These are phyloP conservation scores for Pammene fasciana DNA, from an alignment of 2,888 invertebrate genomes.

Conservation along the genomic window DNA sequence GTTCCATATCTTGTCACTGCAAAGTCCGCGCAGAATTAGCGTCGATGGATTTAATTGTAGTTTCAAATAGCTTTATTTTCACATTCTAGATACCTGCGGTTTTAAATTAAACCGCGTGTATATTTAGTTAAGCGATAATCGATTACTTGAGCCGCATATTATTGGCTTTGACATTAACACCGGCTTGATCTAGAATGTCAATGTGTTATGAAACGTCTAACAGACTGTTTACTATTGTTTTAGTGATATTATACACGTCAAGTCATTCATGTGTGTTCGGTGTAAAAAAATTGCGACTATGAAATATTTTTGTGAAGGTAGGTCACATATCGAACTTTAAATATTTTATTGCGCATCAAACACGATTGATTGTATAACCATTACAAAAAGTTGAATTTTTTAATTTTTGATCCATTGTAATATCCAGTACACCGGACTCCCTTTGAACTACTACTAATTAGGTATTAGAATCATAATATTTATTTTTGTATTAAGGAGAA, in stretches of 20 bases:
- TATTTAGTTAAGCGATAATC: conserved; percentile 11
- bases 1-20: too few relatives aligned
- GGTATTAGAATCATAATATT: too few relatives aligned
- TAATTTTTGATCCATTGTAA: too few relatives aligned
- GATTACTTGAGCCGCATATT: not conserved
- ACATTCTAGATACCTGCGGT: conserved; percentile 7
- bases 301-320: not conserved
- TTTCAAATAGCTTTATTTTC: not conserved
- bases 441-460: too few relatives aligned
- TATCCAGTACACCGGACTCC: not conserved
- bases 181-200: conserved; percentile 1
- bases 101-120: not conserved
- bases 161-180: not conserved
- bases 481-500: too few relatives aligned
- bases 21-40: too few relatives aligned
- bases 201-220: not conserved
- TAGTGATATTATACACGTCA: not conserved
- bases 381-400: too few relatives aligned
- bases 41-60: not conserved
- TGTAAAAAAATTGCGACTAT: not conserved
- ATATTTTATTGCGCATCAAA: too few relatives aligned
- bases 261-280: conserved; percentile 4
- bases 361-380: too few relatives aligned
- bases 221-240: not conserved
- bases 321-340: too few relatives aligned